A percentile compares a stretch with the other conserved stretches of the same genome.
These are phyloP conservation scores for Leucophenga montana DNA, from an alignment of 2,888 invertebrate species.

Conservation along the genomic window DNA sequence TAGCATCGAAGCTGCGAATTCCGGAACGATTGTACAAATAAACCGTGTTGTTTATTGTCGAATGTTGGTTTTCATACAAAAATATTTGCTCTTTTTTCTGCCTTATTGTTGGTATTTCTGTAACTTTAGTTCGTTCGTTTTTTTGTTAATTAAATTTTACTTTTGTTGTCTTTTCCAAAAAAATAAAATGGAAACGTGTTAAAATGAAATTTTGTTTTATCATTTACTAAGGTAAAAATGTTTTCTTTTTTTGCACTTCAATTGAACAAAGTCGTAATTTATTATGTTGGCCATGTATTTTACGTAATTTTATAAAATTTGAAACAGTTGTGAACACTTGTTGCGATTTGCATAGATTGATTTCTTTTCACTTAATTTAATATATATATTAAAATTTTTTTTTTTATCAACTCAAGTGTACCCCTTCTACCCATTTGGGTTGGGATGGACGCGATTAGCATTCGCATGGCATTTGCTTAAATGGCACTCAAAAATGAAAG, in stretches of 20 bases:
- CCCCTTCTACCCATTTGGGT: conserved; percentile 8
- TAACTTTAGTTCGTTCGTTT: neutral
- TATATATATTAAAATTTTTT: conserved; percentile 31
- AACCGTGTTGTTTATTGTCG: neutral
- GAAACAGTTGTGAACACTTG: conserved; percentile 30
- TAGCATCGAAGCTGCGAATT: too few species aligned
- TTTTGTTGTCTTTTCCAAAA: neutral
- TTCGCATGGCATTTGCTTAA: neutral
- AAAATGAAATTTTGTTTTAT: conserved; percentile 1
- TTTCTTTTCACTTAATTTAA: conserved; percentile 39
- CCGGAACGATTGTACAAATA: conserved; percentile 4
- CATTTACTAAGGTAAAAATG: neutral
- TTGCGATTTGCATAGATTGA: conserved; percentile 35
- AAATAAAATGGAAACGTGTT: conserved; percentile 17
- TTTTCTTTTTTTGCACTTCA: conserved; percentile 11
- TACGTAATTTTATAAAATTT: conserved; percentile 49
- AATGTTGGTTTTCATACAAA: neutral
- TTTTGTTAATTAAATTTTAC: neutral
- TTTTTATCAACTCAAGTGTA: conserved; percentile 24
- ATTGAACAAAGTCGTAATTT: neutral
- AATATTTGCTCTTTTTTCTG: neutral
- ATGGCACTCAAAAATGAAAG: too few species aligned
- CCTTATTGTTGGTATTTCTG: neutral
- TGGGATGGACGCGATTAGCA: neutral
- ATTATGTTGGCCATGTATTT: conserved; percentile 55